A percentile compares a stretch with the other conserved stretches of the same genome.
phyloP scores from a whole-genome alignment of 1,140 invertebrate species.

The Heterodera schachtii region DNA sequence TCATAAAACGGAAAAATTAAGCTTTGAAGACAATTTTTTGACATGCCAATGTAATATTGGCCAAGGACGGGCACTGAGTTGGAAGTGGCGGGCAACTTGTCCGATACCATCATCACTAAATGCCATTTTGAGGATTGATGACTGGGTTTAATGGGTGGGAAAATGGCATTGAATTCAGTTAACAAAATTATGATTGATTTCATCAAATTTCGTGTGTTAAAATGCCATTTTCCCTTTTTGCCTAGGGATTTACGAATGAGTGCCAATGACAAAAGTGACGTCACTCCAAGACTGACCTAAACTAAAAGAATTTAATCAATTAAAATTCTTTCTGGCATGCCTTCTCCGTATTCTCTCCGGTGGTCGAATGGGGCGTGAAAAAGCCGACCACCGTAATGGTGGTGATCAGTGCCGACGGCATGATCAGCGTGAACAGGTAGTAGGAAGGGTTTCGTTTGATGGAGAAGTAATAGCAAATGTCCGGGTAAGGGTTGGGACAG shows the following conservation, averaged over 20 bases:
- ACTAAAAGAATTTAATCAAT: not conserved
- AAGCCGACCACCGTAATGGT: slow-evolving; percentile 63
- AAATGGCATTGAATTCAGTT: not conserved
- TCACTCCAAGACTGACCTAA: slow-evolving; percentile 42
- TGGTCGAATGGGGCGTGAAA: slow-evolving; percentile 61
- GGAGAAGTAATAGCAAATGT: slow-evolving; percentile 62
- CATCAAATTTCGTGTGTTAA: not conserved
- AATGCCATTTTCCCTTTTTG: not conserved
- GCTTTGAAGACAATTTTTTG: not conserved
- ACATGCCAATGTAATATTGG: slow-evolving; percentile 52
- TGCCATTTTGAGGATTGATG: not conserved
- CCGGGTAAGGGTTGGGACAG: slow-evolving; percentile 52
- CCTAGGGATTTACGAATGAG: slow-evolving; percentile 16
- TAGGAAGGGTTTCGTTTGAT: slow-evolving; percentile 64
- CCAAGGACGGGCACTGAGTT: slow-evolving; percentile 42
- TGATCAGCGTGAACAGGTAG: slow-evolving; percentile 63
- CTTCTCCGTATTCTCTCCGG: slow-evolving; percentile 63
- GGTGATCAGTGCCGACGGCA: slow-evolving; percentile 62
- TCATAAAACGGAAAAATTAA: slow-evolving; percentile 22
- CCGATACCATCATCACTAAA: slow-evolving; percentile 48
- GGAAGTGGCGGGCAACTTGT: slow-evolving; percentile 47
- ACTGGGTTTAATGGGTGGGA: not conserved
- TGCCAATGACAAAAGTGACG: slow-evolving; percentile 34
- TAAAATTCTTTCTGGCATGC: slow-evolving; percentile 47
- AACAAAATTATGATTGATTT: not conserved